phyloP scores from a whole-genome alignment of 1,140 invertebrate species.

The Drosophila sproati region DNA sequence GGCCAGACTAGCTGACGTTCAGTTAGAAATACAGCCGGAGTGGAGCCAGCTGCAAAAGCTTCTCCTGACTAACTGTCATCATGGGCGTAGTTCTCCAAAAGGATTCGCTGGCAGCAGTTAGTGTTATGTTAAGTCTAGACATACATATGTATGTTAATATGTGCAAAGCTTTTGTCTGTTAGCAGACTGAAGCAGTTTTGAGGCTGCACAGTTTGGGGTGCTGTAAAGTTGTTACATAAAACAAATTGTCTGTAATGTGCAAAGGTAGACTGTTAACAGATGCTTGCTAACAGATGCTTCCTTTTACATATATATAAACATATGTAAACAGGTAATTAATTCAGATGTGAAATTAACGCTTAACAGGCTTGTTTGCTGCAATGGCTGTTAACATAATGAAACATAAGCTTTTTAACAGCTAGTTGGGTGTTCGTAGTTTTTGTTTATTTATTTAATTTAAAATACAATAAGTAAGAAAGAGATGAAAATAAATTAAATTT shows the following conservation, averaged over 20 bases:
- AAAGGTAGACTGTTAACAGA: too few relatives aligned
- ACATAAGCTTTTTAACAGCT: too few relatives aligned
- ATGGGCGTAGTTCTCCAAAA: constrained; percentile 20
- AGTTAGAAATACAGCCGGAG: constrained; percentile 69
- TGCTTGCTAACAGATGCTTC: too few relatives aligned
- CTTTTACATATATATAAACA: background rate
- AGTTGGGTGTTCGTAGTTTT: too few relatives aligned
- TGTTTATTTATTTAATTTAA: background rate
- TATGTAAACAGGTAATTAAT: background rate
- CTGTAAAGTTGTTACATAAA: too few relatives aligned
- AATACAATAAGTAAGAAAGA: background rate
- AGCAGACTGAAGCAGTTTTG: background rate
- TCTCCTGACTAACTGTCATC: constrained; percentile 7
- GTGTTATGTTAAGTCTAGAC: constrained; percentile 1
- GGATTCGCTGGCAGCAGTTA: background rate
- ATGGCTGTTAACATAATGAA: too few relatives aligned
- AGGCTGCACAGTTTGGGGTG: too few relatives aligned
- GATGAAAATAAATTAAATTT: background rate
- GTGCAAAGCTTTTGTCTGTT: background rate
- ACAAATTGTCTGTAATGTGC: too few relatives aligned
- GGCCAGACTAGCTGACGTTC: constrained; percentile 73
- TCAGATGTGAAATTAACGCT: too few relatives aligned
- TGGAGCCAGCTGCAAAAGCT: constrained; percentile 59
- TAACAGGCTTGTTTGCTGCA: too few relatives aligned
- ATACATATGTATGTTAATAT: background rate